Base-by-base conservation (phyloP, 2,888 invertebrate genomes). In the Hirtodrosophila alboralis region DNA sequence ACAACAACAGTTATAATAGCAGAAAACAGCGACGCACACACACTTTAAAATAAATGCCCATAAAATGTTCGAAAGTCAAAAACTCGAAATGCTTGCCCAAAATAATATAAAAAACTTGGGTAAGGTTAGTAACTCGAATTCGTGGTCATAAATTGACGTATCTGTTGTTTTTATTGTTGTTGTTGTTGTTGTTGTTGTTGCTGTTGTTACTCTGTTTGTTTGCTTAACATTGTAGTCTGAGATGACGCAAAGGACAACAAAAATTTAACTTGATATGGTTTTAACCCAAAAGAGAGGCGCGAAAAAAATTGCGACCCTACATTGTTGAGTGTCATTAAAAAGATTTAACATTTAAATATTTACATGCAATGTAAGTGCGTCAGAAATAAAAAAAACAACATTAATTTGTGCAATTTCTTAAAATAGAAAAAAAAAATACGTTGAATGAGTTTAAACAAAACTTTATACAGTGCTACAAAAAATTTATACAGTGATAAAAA, bases 11-110 rank as follows among this genome's bases (percentile, higher is more conserved):
- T 44, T 48, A 51, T 31, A 49, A 56, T 33, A 61, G 33, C 53
- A 58, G 41, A 60, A 44, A 48, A 68, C 61, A 64, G 38, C 23
- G 21, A n/a, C 18, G 45, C 27, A 60, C 47, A 37, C 31, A n/a
- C 49, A 28, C 13, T 49, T 61, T 5, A 2, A 18, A 5, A 61
- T 45, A 60, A 73, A 65, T 44, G 56, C 31, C 64, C 70, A 81
- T 77, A 81, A 86, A 84, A 73, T 45, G 87, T 67, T 81, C 83
- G 87, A 81, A 80, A 86, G 85, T 86, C 59, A 76, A 64, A n/a
- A 23, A 71, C 65, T 64, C 14, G 18, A 75, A 78, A 83, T 54
- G 36, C 47, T 58, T 57, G 37, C n/a, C n/a, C n/a, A 52, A 59
- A 58, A 37, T 45, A 51, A 45, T 27, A 23, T 27, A 51, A 54